Percentiles rank a stretch among this genome's conserved stretches.
phyloP scores from a whole-genome alignment of 2,113 vertebrate species.

The Rhynchomys soricoides region DNA sequence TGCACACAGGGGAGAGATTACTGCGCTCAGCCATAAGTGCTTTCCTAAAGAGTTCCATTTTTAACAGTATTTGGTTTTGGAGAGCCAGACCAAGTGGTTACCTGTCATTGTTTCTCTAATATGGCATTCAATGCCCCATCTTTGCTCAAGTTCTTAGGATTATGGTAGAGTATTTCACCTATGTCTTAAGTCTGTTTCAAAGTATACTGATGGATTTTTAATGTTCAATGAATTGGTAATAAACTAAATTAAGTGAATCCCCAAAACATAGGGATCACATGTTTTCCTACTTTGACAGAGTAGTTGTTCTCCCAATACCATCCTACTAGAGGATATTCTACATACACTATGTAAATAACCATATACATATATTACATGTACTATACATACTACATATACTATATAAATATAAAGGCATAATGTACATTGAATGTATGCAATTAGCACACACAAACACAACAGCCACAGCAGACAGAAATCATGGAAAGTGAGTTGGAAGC shows the following conservation, averaged over 20 bases:
- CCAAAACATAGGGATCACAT: neutral
- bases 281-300: neutral
- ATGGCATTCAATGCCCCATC: neutral
- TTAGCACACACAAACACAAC: neutral
- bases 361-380: too few relatives aligned
- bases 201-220: neutral
- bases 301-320: neutral
- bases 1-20: neutral
- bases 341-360: too few relatives aligned
- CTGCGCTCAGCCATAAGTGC: neutral
- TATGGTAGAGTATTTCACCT: too few relatives aligned
- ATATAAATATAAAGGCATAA: too few relatives aligned
- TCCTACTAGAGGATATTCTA: too few relatives aligned
- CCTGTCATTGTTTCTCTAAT: neutral
- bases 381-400: too few relatives aligned
- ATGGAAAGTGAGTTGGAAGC: neutral
- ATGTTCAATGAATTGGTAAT: neutral
- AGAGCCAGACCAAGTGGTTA: neutral
- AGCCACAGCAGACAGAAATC: neutral
- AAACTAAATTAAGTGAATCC: neutral
- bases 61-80: neutral
- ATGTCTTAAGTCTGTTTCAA: neutral
- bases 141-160: neutral
- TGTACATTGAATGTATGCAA: neutral
- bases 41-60: neutral